Evolutionary conservation across 2,797 vertebrate species (phyloP), one percentile per base, ranked within the genome.

Genomic region (Sphaeramia orbicularis): DNA sequence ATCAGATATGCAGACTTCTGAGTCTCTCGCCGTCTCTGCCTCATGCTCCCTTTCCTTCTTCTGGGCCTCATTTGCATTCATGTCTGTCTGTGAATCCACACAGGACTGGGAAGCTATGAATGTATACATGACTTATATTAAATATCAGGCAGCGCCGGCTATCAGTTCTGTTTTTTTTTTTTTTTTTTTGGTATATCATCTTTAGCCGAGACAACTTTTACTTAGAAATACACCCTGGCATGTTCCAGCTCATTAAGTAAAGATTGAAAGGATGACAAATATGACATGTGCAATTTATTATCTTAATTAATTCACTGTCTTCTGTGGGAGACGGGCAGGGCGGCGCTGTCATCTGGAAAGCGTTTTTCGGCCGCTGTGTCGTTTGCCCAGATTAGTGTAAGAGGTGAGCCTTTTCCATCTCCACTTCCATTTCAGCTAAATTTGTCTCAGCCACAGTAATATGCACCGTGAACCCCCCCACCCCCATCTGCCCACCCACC

Each of bases 231-330:
- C 32, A 47, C 44, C 40, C 3, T 42, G 8, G 45, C 68, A 41
- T 50, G 83, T 88, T 89, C 74, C 81, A 64, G 64, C 86, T 87
- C 87, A 90, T 91, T 91, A 90, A 62, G 60, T 42, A 45, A 83
- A 89, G 83, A 90, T 89, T 83, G 83, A 88, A 78, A 90, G 86
- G 82, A 88, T 85, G 86, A 88, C 84, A 88, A 86, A 89, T 84
- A 78, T 78, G 90, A 87, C 89, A 84, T 19, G 63, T 84, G 85
- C 83, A 86, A 91, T 90, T 87, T 86, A 81, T 90, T 84, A 89
- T 89, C 86, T 86, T 87, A 86, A 91, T 92, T 85, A 90, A 91
- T 89, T 80, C 66, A 81, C 80, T 82, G 87, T 86, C 84, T 86
- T 76, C 76, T 59, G 76, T 76, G 59, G 27, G 76, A 83, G 79